Conservation (phyloP, 2,113 vertebrate genomes). For the Aphyosemion australe region DNA sequence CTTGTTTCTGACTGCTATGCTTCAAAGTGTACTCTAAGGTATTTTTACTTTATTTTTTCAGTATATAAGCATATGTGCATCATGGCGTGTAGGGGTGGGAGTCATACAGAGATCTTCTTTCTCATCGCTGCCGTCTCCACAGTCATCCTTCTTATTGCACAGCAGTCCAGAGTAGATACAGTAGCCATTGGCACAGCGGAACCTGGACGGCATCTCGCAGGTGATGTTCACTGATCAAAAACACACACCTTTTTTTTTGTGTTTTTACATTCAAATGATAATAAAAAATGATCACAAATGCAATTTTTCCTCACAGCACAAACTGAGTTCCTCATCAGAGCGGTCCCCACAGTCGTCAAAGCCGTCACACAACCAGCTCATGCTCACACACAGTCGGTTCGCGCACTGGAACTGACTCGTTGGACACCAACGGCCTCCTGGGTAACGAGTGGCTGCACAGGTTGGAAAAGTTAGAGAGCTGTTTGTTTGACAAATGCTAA, state of each 20-base stretch:
- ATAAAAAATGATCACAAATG: not conserved
- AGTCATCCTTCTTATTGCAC: conserved; percentile 76
- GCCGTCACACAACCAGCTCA: conserved; percentile 88
- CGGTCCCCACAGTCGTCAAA: conserved; percentile 88
- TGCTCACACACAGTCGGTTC: conserved; percentile 86
- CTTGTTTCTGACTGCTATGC: not conserved
- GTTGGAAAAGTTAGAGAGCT: not conserved
- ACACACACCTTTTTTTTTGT: conserved; percentile 1
- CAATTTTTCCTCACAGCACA: conserved; percentile 84
- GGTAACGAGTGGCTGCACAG: conserved; percentile 85
- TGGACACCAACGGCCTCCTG: conserved; percentile 88
- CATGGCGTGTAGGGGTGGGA: not conserved
- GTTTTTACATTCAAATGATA: not conserved
- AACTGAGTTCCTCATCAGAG: conserved; percentile 87
- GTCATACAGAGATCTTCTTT: conserved; percentile 68
- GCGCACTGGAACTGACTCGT: conserved; percentile 84
- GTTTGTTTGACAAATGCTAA: not conserved
- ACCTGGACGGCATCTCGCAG: conserved; percentile 72
- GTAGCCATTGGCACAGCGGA: conserved; percentile 75
- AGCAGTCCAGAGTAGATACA: conserved; percentile 69
- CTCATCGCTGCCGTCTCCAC: conserved; percentile 76
- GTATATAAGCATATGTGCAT: not conserved
- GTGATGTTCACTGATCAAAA: conserved; percentile 64
- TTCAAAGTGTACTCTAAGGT: not conserved
- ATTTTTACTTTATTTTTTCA: not conserved